Conservation (phyloP, 2,888 invertebrate genomes). For the Altica lythri region DNA sequence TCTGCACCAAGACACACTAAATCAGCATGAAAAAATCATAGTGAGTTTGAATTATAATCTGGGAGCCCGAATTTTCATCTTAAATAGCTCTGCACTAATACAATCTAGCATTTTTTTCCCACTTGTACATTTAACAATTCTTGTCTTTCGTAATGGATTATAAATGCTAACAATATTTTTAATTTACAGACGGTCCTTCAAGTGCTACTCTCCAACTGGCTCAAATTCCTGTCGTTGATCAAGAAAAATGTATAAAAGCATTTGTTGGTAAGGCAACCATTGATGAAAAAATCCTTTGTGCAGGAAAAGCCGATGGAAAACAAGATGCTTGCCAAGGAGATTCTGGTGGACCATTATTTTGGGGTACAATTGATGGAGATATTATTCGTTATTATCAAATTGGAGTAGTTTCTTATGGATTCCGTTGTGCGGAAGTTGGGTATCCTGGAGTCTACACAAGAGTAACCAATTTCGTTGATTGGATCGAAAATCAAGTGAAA, state of each 20-base stretch:
- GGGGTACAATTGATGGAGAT: conserved; percentile 32
- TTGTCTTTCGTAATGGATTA: too few species aligned
- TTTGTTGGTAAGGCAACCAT: conserved; percentile 63
- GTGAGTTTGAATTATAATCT: too few species aligned
- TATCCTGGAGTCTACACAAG: conserved; percentile 69
- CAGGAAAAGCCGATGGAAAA: conserved; percentile 67
- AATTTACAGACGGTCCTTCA: conserved; percentile 67
- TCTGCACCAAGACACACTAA: too few species aligned
- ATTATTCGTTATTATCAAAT: conserved; percentile 63
- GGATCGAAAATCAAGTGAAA: conserved; percentile 65
- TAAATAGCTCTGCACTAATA: too few species aligned
- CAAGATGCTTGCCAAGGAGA: conserved; percentile 81
- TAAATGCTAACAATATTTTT: background rate
- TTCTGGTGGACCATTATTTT: conserved; percentile 82
- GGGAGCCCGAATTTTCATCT: too few species aligned
- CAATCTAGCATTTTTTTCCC: too few species aligned
- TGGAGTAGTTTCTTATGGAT: conserved; percentile 71
- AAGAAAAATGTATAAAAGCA: conserved; percentile 64
- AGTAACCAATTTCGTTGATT: conserved; percentile 65
- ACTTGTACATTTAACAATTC: too few species aligned
- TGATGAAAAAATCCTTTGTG: conserved; percentile 71
- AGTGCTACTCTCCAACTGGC: conserved; percentile 69
- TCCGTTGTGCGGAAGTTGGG: conserved; percentile 65
- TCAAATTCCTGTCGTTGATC: conserved; percentile 71
- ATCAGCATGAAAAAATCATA: too few species aligned